Evolutionary conservation across 2,797 vertebrate genomes (phyloP), one percentile per base, ranked within the genome.

Genomic region (Sparidentex hasta): DNA sequence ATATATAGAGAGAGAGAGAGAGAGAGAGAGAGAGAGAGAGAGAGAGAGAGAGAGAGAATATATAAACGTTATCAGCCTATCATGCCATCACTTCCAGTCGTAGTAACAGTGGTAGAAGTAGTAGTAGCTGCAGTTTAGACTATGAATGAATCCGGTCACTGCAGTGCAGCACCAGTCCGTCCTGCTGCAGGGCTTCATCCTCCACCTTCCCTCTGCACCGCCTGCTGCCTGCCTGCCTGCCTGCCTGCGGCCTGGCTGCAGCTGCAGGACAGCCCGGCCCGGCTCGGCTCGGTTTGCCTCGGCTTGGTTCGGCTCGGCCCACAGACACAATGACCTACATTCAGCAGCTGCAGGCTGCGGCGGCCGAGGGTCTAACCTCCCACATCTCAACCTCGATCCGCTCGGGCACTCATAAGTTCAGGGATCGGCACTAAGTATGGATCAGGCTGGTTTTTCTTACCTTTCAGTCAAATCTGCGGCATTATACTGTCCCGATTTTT

Each of bases 241-340:
- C 58, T 52, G 71, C 50, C 68, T 79, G 74, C 85, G 87, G 90
- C 85, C 83, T 79, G 72, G 59, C 74, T 69, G 61, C 80, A 68
- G 75, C 65, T 55, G 81, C 73, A 82, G 86, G 76, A 81, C 83
- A 23, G 72, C 63, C 50, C 80, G 78, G 72, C 44, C n/a, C 48
- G 70, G 64, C 69, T 12, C 48, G 70, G 64, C 72, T 20, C 50
- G 51, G 48, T 5, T 43, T 17, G 66, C 25, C 47, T 82, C 84
- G 81, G 79, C 43, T 74, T 20, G 87, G 85, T 71, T 89, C 77
- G 84, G 82, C 54, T 82, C 82, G 89, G 87, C 90, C 83, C 89
- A 88, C 87, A 85, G 85, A 93, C 91, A 93, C 88, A 91, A 90
- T 93, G 90, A 91, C 90, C 92, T 83, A 92, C 89, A 93, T 93